Evolutionary conservation across 2,113 vertebrate species (phyloP), one percentile per base, ranked within the genome.

Genomic region (Equus quagga): DNA sequence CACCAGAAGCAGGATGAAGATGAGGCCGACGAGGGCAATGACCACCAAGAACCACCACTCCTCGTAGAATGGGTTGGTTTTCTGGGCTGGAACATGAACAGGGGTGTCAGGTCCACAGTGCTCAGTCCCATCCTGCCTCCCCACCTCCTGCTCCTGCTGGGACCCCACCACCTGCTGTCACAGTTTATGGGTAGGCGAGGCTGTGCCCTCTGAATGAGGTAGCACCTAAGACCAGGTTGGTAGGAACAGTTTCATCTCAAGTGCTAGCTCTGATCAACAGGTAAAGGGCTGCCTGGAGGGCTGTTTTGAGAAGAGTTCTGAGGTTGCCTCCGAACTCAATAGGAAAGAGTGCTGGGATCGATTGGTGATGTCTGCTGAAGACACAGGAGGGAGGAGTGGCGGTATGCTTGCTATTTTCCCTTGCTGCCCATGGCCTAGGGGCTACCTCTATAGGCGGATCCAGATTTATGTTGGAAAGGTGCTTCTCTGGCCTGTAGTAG

Each of bases 31-130:
- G 33, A 99, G 98, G 72, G 99, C 99, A 4, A 99, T 99, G 98
- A 99, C 99, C 51, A 99, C 99, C 98, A 99, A 98, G 99, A 99
- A 99, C 99, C 99, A 99, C 99, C 99, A 99, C 98, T 99, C 99
- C 98, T 99, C 99, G 0, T 99, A 99, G 98, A 99, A 99, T 0
- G 99, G 99, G 69, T 99, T 99, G 98, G 99, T 98, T 98, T 99
- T 99, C 98, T 99, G 99, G 96, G 99, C 99, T 99, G 98, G 70
- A 98, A 82, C 23, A 97, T 0, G 3, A 76, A 11, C 1, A 0
- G 17, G 41, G 72, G 33, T 0, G 18, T 98, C 89, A 98, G 97
- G 92, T n/a, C 33, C 21, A 44, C 65, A 89, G 64, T 31, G n/a
- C 0, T 49, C 14, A 1, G 31, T 1, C 3, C 64, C n/a, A 10